These are phyloP conservation scores for Chionomys nivalis DNA, from an alignment of 2,113 vertebrate genomes.

Conservation along the genomic window DNA sequence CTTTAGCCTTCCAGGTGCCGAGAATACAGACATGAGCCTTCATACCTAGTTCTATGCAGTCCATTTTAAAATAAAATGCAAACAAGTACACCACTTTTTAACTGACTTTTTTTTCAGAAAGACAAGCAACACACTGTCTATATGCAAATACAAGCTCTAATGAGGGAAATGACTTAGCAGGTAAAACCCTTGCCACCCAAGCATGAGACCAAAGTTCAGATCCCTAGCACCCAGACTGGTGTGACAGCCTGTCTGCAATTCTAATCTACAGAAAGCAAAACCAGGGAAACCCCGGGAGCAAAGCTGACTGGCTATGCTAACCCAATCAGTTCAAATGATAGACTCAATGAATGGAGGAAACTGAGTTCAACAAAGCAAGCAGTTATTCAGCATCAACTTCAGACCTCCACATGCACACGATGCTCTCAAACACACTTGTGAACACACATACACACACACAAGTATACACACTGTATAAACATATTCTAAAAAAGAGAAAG, in stretches of 20 bases:
- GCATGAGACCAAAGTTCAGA: background rate
- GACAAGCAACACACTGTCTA: background rate
- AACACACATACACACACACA: too few relatives aligned
- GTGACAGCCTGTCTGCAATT: background rate
- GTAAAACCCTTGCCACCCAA: background rate
- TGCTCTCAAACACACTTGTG: too few relatives aligned
- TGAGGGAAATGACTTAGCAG: background rate
- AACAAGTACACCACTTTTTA: constrained; percentile 3
- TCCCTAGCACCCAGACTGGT: background rate
- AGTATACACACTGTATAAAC: too few relatives aligned
- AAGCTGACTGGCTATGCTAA: background rate
- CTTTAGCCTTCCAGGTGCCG: too few relatives aligned
- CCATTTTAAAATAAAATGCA: background rate
- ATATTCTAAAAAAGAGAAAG: too few relatives aligned
- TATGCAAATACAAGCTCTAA: background rate
- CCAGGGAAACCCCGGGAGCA: background rate
- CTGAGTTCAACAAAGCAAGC: background rate
- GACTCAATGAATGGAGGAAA: background rate
- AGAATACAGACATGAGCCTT: background rate
- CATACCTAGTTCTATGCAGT: background rate
- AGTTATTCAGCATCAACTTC: background rate
- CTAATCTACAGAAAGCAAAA: background rate
- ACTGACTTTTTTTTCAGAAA: constrained; percentile 50
- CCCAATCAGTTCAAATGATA: background rate
- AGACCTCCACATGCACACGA: too few relatives aligned